Evolutionary conservation across 2,113 vertebrate genomes (phyloP).

Genomic region (Myocastor coypus): DNA sequence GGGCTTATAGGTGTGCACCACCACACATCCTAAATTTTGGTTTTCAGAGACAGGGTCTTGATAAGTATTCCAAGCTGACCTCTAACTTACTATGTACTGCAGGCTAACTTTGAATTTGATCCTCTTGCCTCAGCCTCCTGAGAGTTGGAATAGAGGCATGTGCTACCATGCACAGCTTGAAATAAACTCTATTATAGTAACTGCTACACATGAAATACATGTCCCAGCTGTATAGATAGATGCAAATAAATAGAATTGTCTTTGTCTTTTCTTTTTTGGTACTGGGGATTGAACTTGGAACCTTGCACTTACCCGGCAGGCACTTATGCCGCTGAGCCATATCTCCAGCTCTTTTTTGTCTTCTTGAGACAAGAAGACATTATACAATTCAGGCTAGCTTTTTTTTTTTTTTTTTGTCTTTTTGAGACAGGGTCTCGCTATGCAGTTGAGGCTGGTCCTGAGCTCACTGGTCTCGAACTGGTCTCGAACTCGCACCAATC

Average conservation of each 20-base stretch:
- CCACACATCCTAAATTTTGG: background rate
- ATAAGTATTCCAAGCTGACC: background rate
- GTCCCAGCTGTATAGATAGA: background rate
- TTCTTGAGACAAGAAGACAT: background rate
- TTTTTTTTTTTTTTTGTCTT: too few relatives aligned
- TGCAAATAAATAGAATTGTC: background rate
- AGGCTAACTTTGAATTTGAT: background rate
- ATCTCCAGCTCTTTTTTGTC: background rate
- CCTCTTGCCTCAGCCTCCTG: background rate
- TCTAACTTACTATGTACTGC: background rate
- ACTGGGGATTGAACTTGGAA: too few relatives aligned
- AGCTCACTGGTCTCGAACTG: too few relatives aligned
- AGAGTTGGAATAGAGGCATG: background rate
- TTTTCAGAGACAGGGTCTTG: background rate
- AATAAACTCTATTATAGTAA: background rate
- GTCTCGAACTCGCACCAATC: too few relatives aligned
- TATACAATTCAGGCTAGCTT: too few relatives aligned
- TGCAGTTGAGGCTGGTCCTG: too few relatives aligned
- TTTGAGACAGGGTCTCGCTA: too few relatives aligned
- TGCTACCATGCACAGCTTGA: background rate
- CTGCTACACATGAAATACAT: background rate
- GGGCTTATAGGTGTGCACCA: background rate
- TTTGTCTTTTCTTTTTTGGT: background rate
- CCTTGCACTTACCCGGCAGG: too few relatives aligned
- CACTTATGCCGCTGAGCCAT: too few relatives aligned